Evolutionary conservation across 64 coral and sea anemone species (phyloP).

Genomic region (Montipora foliosa): DNA sequence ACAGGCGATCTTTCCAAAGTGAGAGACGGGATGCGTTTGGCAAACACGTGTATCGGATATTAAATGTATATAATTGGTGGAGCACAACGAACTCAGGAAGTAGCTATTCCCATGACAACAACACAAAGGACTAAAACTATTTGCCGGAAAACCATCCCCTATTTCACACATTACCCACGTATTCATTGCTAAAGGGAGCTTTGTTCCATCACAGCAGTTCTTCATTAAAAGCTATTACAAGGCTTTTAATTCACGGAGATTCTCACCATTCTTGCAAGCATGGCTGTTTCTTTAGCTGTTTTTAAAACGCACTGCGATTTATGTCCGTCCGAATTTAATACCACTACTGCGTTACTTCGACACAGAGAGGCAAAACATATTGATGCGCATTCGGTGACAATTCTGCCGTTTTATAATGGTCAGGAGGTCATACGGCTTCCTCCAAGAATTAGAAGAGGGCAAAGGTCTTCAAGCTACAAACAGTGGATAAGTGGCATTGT

Average conservation of each 20-base stretch:
- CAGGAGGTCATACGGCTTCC: not conserved
- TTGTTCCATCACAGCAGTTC: not conserved
- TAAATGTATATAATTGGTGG: not conserved
- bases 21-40: not conserved
- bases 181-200: not conserved
- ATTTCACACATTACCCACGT: not conserved
- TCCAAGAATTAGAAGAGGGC: not conserved
- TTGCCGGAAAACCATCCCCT: slow-evolving; percentile 5
- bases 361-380: slow-evolving; percentile 35
- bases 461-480: not conserved
- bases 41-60: not conserved
- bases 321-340: slow-evolving; percentile 15
- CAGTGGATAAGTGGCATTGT: slow-evolving; percentile 5
- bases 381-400: slow-evolving; percentile 5
- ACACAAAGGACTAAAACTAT: not conserved
- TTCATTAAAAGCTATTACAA: not conserved
- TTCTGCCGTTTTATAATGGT: slow-evolving; percentile 5
- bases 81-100: not conserved
- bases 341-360: slow-evolving; percentile 12
- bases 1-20: not conserved
- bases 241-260: too few relatives aligned
- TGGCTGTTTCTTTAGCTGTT: not conserved
- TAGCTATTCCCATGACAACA: too few relatives aligned
- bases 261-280: not conserved
- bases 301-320: slow-evolving; percentile 40